Base-by-base conservation (phyloP, 2,888 invertebrate species). In the Euzophera pinguis region DNA sequence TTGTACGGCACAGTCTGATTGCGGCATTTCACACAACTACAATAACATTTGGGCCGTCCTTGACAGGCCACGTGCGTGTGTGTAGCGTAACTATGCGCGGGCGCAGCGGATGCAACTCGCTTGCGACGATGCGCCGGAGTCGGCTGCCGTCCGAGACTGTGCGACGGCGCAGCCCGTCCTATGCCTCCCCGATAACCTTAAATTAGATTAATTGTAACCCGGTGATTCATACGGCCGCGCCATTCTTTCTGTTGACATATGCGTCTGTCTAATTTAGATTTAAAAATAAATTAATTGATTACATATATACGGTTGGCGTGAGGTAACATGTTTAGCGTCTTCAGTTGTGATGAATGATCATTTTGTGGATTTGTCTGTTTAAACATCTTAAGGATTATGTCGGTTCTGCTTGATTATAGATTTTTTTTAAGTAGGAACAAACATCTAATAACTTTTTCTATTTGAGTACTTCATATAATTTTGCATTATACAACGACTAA, bases 181-280 rank as follows among this genome's bases (percentile, higher is more conserved):
- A 71, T 77, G 73, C 84, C 84, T 80, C 81, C 83, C 79, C 86
- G 83, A 85, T 86, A 86, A 84, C 83, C 87, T 78, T 84, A 87
- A 88, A 88, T 89, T 89, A 89, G 89, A 90, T 87, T 89, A 84
- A 90, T 89, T 84, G 86, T 85, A 88, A 80, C 83, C 76, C 73
- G 84, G 78, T 90, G 90, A 89, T 85, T 90, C 89, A 90, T 77
- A 71, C 80, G 75, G 74, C 75, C 71, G 72, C 73, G 77, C 72
- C 73, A 68, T 76, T 74, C 70, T 74, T 73, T 72, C 75, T 83
- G 81, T 81, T 84, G 85, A 85, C 87, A 79, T 83, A 85, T 84
- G 81, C 71, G 73, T 69, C 70, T 69, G 75, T 81, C 83, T 72
- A 69, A 82, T 81, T 79, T 81, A 82, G 76, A 71, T 69, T 71